phyloP scores from a whole-genome alignment of 2,113 vertebrate species.

The Oreotragus oreotragus region DNA sequence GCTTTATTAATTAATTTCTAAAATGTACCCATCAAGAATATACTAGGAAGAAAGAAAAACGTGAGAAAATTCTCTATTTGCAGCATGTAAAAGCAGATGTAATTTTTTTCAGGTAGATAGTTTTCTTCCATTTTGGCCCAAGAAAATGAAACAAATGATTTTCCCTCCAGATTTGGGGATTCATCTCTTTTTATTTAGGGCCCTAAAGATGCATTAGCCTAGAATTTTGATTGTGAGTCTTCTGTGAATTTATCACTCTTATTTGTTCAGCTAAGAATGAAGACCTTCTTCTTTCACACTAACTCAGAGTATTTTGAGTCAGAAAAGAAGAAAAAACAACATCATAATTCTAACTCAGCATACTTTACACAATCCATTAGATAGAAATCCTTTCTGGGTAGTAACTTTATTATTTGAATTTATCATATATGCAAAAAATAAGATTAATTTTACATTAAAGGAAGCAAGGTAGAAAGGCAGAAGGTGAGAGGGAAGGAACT shows the following conservation, averaged over 20 bases:
- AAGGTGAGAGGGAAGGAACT: not conserved
- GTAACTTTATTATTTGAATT: not conserved
- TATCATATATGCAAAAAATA: not conserved
- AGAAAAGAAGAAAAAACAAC: not conserved
- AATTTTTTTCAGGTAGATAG: not conserved
- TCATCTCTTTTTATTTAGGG: not conserved
- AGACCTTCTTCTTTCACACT: not conserved
- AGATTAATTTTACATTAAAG: not conserved
- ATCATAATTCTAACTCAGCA: not conserved
- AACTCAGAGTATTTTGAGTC: not conserved
- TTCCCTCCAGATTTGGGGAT: not conserved
- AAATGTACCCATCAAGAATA: constrained; percentile 55
- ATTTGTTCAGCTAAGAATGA: not conserved
- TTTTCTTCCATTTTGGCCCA: constrained; percentile 14
- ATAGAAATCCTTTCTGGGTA: not conserved
- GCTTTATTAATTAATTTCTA: constrained; percentile 72
- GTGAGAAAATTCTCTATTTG: not conserved
- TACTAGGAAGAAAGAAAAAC: not conserved
- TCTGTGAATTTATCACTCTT: not conserved
- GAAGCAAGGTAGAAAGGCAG: not conserved
- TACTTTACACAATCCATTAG: not conserved
- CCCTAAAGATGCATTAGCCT: not conserved
- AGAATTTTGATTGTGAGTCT: not conserved
- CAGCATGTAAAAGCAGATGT: constrained; percentile 27
- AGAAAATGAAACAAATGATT: not conserved